Evolutionary conservation across 1,140 invertebrate species (phyloP), one percentile per base, ranked within the genome.

Genomic region (Leguminivora glycinivorella): DNA sequence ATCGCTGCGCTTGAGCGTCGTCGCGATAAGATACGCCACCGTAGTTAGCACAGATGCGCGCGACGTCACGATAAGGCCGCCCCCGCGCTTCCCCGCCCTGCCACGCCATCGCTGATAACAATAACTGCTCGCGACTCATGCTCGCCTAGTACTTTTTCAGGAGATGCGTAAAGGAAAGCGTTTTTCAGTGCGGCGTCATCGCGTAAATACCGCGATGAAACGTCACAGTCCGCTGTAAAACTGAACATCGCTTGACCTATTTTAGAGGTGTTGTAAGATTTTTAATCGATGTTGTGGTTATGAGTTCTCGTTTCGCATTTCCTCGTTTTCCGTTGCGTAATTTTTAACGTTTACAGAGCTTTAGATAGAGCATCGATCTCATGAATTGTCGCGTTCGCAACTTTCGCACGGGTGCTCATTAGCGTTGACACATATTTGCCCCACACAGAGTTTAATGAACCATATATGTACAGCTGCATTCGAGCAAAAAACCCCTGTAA

Each of bases 111-210:
- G 69, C 73, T 78, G 79, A 83, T 81, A 82, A 84, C 82, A 82
- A 83, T 83, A 70, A 81, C 81, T 78, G 71, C 78, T 77, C 69
- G 74, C 72, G 60, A 73, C 60, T 83, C 69, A 84, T 86, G 84
- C 70, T 80, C 77, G 83, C 84, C 84, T 88, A 73, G 85, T 88
- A 86, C 81, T 74, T 82, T 84, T 85, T 88, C 83, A 88, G 81
- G 71, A 77, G 66, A 24, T 68, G 67, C 73, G 69, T 63, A 29
- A 78, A 81, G 83, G 76, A 84, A 85, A 83, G 69, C 70, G 73
- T 63, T 82, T 85, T 87, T 79, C 83, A 79, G 67, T 12, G 47
- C 71, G 74, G 79, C 81, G 78, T 83, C 74, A 76, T 19, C 31
- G 40, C 6, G 6, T 17, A 24, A 22, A n/a, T 67, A 43, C 58